Conservation (phyloP, 92 coral and sea anemone genomes). For the Paragorgia papillata region DNA sequence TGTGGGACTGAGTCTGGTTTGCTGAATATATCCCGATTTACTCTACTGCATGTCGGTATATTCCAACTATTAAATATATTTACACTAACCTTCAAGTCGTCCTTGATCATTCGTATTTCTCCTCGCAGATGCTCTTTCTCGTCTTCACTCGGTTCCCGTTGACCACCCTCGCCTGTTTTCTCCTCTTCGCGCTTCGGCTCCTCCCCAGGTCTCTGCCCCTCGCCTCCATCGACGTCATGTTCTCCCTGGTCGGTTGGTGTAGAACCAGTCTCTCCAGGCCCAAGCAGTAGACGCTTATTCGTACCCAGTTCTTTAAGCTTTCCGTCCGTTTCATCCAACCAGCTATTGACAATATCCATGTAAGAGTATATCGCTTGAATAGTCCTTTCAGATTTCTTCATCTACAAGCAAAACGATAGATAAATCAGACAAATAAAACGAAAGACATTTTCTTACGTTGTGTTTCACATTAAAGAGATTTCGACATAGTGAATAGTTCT, state of each 20-base stretch:
- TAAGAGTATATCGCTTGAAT: slow-evolving; percentile 30
- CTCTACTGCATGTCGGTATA: no score
- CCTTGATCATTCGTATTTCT: not conserved
- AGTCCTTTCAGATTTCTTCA: slow-evolving; percentile 27
- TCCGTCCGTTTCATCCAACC: slow-evolving; percentile 45
- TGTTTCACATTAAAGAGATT: no score
- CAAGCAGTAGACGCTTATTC: slow-evolving; percentile 1
- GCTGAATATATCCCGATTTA: no score
- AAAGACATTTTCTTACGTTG: not conserved
- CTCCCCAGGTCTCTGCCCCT: slow-evolving; percentile 20
- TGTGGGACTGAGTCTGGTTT: no score
- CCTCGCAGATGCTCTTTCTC: slow-evolving; percentile 13
- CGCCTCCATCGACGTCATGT: slow-evolving; percentile 15
- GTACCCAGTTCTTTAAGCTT: not conserved
- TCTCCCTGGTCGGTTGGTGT: not conserved
- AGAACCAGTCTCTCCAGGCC: not conserved
- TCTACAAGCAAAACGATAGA: slow-evolving; percentile 11
- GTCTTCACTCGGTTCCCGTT: not conserved
- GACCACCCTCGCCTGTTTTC: slow-evolving; percentile 4
- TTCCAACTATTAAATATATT: no score
- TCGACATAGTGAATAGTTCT: no score
- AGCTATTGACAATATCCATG: slow-evolving; percentile 33
- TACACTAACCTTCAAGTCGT: slow-evolving; percentile 19
- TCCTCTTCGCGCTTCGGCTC: not conserved
- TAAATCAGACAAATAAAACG: not conserved